Conservation (phyloP, 2,797 vertebrate species). For the Coregonus suidteri region DNA sequence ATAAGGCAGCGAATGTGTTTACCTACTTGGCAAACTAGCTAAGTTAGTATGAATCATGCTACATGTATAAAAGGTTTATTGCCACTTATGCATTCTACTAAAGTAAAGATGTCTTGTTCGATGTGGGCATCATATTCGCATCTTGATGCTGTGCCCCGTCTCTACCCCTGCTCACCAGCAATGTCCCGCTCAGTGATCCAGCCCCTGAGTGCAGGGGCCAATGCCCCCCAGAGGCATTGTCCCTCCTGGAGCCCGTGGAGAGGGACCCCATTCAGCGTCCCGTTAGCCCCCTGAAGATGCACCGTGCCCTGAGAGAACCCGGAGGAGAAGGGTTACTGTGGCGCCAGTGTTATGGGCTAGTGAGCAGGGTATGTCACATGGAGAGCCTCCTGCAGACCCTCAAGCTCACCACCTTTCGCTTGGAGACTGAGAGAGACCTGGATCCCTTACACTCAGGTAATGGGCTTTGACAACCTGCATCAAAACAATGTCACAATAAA, state of each 20-base stretch:
- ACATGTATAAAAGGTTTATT: no score
- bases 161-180: neutral
- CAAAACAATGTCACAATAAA: neutral
- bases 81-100: no score
- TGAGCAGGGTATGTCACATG: conserved; percentile 61
- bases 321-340: conserved; percentile 48
- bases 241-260: conserved; percentile 22
- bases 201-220: conserved; percentile 54
- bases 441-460: conserved; percentile 68
- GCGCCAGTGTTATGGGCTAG: conserved; percentile 67
- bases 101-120: no score
- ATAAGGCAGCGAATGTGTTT: no score
- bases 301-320: conserved; percentile 37
- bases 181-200: conserved; percentile 56
- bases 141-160: neutral
- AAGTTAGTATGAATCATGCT: neutral
- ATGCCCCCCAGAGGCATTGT: conserved; percentile 65
- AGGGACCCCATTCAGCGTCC: conserved; percentile 13
- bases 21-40: no score
- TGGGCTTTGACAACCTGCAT: neutral
- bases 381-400: conserved; percentile 75
- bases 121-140: neutral
- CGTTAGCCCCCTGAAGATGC: conserved; percentile 52
- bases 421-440: conserved; percentile 70
- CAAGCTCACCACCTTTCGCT: conserved; percentile 65